A percentile compares a stretch with the other conserved stretches of the same genome.
These are phyloP conservation scores for Syrphus vitripennis DNA, from an alignment of 2,888 invertebrate genomes.

Conservation along the genomic window DNA sequence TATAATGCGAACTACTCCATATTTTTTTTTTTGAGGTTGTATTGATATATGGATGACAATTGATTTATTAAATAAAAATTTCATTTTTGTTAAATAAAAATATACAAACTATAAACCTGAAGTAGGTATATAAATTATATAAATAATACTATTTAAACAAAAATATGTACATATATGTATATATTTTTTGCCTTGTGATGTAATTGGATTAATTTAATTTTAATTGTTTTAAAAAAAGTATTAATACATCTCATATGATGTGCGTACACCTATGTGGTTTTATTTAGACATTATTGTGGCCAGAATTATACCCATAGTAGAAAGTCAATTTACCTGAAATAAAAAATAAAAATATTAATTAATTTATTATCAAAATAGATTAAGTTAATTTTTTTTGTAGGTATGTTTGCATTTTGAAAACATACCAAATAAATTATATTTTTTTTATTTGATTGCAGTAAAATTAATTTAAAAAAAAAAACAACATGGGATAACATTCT, in stretches of 20 bases:
- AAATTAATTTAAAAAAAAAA: background rate
- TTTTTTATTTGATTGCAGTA: background rate
- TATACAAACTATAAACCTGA: background rate
- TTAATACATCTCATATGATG: background rate
- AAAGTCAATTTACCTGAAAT: conserved; percentile 52
- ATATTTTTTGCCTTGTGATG: background rate
- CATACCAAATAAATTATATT: background rate
- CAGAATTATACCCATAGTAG: background rate
- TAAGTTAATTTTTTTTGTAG: background rate
- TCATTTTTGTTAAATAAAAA: background rate
- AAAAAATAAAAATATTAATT: conserved; percentile 14
- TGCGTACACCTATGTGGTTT: background rate
- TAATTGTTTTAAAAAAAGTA: conserved; percentile 39
- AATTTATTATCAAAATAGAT: conserved; percentile 11
- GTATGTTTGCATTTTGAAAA: background rate
- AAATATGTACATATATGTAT: background rate
- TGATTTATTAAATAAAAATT: conserved; percentile 61
- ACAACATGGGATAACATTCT: background rate
- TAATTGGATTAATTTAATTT: conserved; percentile 44
- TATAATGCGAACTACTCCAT: background rate
- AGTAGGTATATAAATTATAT: background rate
- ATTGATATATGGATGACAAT: conserved; percentile 58
- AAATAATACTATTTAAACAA: background rate
- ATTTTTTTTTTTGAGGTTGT: conserved; percentile 44
- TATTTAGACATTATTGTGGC: conserved; percentile 27